Percentiles rank a stretch among this genome's conserved stretches.
Conservation (phyloP, 2,113 vertebrate genomes). For the Pelusios castaneus region DNA sequence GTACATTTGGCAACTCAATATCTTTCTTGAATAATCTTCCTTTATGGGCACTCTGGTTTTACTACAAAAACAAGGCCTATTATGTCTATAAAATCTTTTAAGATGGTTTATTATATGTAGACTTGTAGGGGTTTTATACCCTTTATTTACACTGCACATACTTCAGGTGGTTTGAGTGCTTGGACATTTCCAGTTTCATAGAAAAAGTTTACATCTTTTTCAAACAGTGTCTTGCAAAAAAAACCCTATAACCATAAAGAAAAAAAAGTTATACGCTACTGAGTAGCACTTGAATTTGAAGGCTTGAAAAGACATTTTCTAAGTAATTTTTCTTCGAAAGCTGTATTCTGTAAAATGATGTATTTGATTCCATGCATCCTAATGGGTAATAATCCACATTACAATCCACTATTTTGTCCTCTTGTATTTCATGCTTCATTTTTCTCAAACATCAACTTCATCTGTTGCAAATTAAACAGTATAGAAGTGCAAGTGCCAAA, state of each 20-base stretch:
- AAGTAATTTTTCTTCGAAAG: background rate
- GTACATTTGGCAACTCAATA: background rate
- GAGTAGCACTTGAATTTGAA: constrained; percentile 28
- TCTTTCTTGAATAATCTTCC: background rate
- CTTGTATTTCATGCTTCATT: constrained; percentile 4
- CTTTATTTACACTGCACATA: background rate
- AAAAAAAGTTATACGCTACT: background rate
- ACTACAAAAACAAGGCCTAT: background rate
- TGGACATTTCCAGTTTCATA: background rate
- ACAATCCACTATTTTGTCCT: constrained; percentile 56
- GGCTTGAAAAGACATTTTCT: background rate
- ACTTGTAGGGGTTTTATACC: background rate
- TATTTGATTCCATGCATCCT: constrained; percentile 52
- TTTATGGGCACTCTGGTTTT: background rate
- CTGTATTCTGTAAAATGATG: constrained; percentile 39
- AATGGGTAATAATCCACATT: constrained; percentile 53
- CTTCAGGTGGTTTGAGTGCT: background rate
- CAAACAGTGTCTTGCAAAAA: background rate
- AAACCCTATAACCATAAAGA: background rate
- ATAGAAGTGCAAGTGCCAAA: constrained; percentile 35
- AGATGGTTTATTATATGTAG: background rate
- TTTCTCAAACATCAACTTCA: constrained; percentile 37
- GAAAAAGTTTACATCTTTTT: no score
- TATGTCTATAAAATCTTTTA: constrained; percentile 4
- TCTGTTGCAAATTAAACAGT: constrained; percentile 67